Base-by-base conservation (phyloP, 2,888 invertebrate species). In the Glaucopsyche alexis region DNA sequence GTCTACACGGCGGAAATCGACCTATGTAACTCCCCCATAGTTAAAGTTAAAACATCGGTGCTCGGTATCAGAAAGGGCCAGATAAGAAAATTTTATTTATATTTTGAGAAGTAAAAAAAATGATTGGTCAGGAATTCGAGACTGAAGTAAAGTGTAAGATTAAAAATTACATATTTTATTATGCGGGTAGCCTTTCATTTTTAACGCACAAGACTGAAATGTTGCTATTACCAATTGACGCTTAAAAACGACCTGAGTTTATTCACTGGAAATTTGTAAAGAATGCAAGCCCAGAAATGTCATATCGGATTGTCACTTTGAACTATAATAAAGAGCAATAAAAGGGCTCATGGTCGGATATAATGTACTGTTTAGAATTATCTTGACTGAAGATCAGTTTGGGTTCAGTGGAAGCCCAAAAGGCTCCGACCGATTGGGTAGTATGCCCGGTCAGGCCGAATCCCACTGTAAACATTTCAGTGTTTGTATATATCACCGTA, bases 181-280 rank as follows among this genome's bases (percentile, higher is more conserved):
- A 60, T 60, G 60, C 60, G 60, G 60, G 60, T 60, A 60, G 60
- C 60, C 60, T 29, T 60, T 60, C 29, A 13, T 60, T 60, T 60
- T 29, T 13, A 60, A 60, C 29, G 60, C 29, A 60, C 29, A 14
- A 38, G 13, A 60, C 55, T 55, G 55, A 60, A 2, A 13, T 60
- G 11, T 60, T 38, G 14, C 29, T 60, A 60, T 60, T 11, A 29
- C 52, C n/a, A 50, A 14, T 14, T 52, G 16, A 29, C 13, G 13
- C 47, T 38, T 29, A 60, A 60, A 19, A 29, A 60, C 11, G 7
- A 11, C 29, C 60, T 29, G 16, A 60, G 9, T 11, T 60, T 60
- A 60, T 60, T 60, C 7, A 38, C 13, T 38, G 14, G 14, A 60
- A 14, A 60, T 38, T 60, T 60, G 11, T 29, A 29, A 60, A 6